Base-by-base conservation (phyloP, 2,888 invertebrate species). In the Chydorus sphaericus region DNA sequence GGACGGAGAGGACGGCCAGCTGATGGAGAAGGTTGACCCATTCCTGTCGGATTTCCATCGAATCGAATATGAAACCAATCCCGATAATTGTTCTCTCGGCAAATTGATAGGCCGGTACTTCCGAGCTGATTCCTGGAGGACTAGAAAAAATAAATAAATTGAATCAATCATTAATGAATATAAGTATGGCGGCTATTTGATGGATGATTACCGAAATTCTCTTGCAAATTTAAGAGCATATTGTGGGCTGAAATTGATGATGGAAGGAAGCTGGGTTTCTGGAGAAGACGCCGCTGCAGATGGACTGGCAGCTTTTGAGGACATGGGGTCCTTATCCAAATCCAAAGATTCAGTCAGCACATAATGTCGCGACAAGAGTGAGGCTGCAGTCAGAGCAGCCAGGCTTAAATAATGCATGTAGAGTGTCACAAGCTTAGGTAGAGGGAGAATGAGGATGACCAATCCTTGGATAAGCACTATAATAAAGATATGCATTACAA, bases 361-460 rank as follows among this genome's bases (percentile, higher is more conserved):
- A 60, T 72, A 75, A 54, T 68, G 64, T 16, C 64, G 62, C 2
- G 73, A 73, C 57, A 74, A 65, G 58, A 70, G 65, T 60, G 73
- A 71, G 8, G 71, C 68, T 18, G 66, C 65, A 2, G 67, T 66
- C 37, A 75, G 65, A 2, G 75, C 64, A 29, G 68, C 64, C 8
- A 68, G 65, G 60, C 70, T 69, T 37, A 73, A 63, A 30, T 71
- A 64, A 64, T 75, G 73, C 65, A 72, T 70, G 65, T 76, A 76
- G 50, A 75, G 65, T 16, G 66, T 66, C 29, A 73, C 68, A 31
- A 76, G 66, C 57, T 69, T 68, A 55, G 66, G 66, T 29, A 75
- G 62, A 1, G 75, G 74, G 26, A 76, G 65, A 2, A 74, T 64
- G 29, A 74, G 66, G 55, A 76, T 64, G 37, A 73, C 64, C 10